These are phyloP conservation scores for Borostomias antarcticus DNA, from an alignment of 2,797 vertebrate genomes.

Conservation along the genomic window DNA sequence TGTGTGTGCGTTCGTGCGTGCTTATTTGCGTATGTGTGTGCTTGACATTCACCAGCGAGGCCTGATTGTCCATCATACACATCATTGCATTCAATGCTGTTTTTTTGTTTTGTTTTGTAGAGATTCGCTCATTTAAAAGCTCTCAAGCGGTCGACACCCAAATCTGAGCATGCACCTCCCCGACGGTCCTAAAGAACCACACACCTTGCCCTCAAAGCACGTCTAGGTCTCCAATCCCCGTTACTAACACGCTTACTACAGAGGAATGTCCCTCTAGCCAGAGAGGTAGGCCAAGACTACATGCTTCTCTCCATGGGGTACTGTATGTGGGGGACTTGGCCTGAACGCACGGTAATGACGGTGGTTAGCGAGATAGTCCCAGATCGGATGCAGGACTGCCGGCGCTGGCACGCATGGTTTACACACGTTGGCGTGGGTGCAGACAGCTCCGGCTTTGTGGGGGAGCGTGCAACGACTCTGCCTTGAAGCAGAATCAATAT, in stretches of 20 bases:
- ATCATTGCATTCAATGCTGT: constrained; percentile 25
- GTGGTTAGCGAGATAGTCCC: constrained; percentile 22
- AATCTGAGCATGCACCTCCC: constrained; percentile 64
- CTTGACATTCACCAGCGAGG: constrained; percentile 8
- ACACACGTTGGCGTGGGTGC: constrained; percentile 17
- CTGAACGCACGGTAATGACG: neutral
- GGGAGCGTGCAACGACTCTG: constrained; percentile 4
- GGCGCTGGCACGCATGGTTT: constrained; percentile 25
- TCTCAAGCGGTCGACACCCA: constrained; percentile 55
- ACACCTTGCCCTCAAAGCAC: constrained; percentile 62
- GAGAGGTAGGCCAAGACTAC: neutral
- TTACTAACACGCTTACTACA: constrained; percentile 7
- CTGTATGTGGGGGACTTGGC: constrained; percentile 35
- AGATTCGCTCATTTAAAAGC: constrained; percentile 46
- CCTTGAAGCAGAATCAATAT: constrained; percentile 11
- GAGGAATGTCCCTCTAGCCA: constrained; percentile 17
- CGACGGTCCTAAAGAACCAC: constrained; percentile 30
- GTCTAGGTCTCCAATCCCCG: constrained; percentile 25
- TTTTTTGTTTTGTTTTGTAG: constrained; percentile 18
- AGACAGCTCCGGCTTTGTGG: constrained; percentile 12
- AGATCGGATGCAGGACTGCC: constrained; percentile 19
- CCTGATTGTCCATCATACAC: constrained; percentile 14
- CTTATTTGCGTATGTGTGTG: too few species aligned
- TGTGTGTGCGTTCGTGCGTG: too few species aligned
- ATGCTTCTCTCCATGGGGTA: constrained; percentile 10